Conservation (phyloP, 2,888 invertebrate species). For the Neoitamus cyanurus region DNA sequence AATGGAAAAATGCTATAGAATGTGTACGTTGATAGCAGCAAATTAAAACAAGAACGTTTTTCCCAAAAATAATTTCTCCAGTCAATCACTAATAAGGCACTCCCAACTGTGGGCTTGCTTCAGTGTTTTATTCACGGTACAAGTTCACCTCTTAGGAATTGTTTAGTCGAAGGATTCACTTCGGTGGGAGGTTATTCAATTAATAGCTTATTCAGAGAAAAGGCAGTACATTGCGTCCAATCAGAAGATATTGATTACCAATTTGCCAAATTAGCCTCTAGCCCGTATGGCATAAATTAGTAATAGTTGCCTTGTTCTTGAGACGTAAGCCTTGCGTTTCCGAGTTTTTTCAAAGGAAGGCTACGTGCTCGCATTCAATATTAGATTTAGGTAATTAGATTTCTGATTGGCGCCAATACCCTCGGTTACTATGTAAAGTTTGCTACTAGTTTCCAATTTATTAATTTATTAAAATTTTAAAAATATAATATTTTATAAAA, state of each 20-base stretch:
- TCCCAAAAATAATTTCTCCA: not conserved
- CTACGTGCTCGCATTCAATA: not conserved
- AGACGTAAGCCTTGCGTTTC: not conserved
- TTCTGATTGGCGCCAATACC: not conserved
- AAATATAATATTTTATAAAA: not conserved
- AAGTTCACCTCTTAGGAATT: not conserved
- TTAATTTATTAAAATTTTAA: not conserved
- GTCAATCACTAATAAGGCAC: not conserved
- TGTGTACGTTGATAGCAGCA: no score
- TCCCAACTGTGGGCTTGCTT: not conserved
- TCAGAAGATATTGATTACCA: not conserved
- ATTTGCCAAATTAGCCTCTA: not conserved
- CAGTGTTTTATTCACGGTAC: not conserved
- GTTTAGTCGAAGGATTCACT: not conserved
- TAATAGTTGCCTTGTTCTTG: not conserved
- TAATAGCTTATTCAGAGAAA: not conserved
- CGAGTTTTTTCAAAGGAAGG: not conserved
- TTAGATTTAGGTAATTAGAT: not conserved
- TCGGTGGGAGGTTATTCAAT: not conserved
- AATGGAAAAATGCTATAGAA: no score
- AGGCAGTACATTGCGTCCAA: not conserved
- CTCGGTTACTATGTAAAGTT: not conserved
- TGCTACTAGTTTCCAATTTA: no score
- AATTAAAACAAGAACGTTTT: no score
- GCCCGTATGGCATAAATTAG: not conserved